A percentile compares a stretch with the other conserved stretches of the same genome.
These are phyloP conservation scores for Emydoidea blandingii DNA, from an alignment of 2,797 vertebrate species.

Conservation along the genomic window DNA sequence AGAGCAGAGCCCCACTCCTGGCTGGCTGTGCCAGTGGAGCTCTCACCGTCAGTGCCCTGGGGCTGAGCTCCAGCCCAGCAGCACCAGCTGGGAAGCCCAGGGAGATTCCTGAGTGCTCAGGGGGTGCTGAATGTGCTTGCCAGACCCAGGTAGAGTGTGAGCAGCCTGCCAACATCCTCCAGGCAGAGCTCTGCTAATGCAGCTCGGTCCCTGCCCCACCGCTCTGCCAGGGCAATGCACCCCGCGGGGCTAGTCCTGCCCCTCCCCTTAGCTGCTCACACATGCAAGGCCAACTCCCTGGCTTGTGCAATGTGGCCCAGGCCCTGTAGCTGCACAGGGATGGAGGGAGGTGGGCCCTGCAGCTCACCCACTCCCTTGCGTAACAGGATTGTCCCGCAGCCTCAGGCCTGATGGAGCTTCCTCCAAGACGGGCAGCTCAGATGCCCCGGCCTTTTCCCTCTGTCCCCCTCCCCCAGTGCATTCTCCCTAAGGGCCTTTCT, in stretches of 20 bases:
- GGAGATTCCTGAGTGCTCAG: no score
- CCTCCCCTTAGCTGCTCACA: neutral
- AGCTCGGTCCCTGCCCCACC: neutral
- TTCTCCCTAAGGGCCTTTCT: neutral
- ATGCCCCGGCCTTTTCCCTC: neutral
- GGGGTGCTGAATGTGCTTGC: neutral
- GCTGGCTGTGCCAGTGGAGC: no score
- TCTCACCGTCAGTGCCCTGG: neutral
- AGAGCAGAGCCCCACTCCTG: neutral
- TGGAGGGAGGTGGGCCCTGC: neutral
- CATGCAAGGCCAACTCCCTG: neutral
- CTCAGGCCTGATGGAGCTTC: neutral
- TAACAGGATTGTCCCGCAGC: no score
- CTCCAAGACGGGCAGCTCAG: neutral
- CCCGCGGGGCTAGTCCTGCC: neutral
- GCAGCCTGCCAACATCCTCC: neutral
- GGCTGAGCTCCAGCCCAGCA: no score
- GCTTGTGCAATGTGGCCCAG: neutral
- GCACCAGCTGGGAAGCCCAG: no score
- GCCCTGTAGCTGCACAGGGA: neutral
- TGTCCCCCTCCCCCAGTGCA: neutral
- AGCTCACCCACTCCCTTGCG: neutral
- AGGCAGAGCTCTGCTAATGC: neutral
- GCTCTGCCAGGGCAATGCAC: no score
- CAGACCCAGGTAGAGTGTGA: neutral